phyloP scores from a whole-genome alignment of 2,888 invertebrate genomes.

The Synanthedon andrenaeformis region DNA sequence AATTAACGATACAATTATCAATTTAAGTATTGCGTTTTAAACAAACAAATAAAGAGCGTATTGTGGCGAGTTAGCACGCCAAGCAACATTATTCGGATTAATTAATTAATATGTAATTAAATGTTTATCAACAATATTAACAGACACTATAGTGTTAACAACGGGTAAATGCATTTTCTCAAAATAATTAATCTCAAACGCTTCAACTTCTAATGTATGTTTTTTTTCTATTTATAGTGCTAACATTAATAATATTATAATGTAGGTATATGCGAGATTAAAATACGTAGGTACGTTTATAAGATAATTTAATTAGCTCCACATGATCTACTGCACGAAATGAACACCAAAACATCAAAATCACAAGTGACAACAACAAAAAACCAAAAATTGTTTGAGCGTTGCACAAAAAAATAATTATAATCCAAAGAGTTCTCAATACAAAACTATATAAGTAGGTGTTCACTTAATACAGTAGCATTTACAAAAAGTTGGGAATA shows the following conservation, averaged over 20 bases:
- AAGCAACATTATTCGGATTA: not conserved
- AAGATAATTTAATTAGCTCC: constrained; percentile 14
- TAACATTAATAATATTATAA: constrained; percentile 3
- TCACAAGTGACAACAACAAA: not conserved
- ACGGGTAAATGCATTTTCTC: constrained; percentile 56
- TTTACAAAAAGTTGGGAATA: constrained; percentile 19
- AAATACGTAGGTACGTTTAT: constrained; percentile 7
- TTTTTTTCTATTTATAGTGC: constrained; percentile 8
- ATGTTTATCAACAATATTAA: constrained; percentile 2
- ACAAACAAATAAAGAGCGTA: not conserved
- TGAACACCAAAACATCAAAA: constrained; percentile 29
- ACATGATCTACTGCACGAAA: constrained; percentile 41
- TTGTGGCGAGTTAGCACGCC: not conserved
- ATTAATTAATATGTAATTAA: not conserved
- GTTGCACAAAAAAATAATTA: not conserved
- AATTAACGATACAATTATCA: not conserved
- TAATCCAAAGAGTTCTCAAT: not conserved
- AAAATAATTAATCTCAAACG: constrained; percentile 44
- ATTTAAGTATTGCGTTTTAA: not conserved
- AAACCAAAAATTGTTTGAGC: not conserved
- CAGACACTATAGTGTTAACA: constrained; percentile 25
- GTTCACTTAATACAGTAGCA: constrained; percentile 43
- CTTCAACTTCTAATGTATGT: constrained; percentile 18
- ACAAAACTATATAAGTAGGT: constrained; percentile 11
- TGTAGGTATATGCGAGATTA: constrained; percentile 6